Conservation (phyloP, 1,140 invertebrate genomes). For the Lordiphosa mommai region DNA sequence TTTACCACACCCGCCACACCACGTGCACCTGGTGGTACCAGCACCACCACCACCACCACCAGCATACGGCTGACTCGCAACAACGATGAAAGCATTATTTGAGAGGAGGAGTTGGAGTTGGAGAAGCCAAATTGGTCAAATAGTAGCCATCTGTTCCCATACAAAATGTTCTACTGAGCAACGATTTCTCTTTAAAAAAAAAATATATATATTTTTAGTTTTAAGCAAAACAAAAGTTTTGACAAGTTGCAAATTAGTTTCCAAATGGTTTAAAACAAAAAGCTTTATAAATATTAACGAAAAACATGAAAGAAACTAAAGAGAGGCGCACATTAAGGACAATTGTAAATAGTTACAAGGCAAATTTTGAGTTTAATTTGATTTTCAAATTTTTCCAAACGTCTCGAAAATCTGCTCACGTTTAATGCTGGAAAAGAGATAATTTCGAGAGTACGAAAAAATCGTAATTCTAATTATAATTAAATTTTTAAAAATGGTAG, state of each 20-base stretch:
- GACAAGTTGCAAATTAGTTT: slow-evolving; percentile 19
- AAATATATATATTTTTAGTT: slow-evolving; percentile 27
- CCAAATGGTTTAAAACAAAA: slow-evolving; percentile 49
- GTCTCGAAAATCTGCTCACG: too few relatives aligned
- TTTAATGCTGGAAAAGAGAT: too few relatives aligned
- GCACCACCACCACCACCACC: slow-evolving; percentile 59
- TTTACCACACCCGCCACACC: slow-evolving; percentile 53
- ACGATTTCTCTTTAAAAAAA: slow-evolving; percentile 13
- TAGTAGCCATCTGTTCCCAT: slow-evolving; percentile 30
- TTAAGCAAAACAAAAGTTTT: slow-evolving; percentile 39
- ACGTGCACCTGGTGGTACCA: slow-evolving; percentile 21
- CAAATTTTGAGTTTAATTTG: slow-evolving; percentile 8
- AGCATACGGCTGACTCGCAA: slow-evolving; percentile 73
- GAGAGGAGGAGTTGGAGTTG: slow-evolving; percentile 36
- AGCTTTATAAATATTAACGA: slow-evolving; percentile 54
- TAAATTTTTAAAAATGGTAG: too few relatives aligned
- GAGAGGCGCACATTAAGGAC: neutral
- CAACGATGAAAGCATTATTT: slow-evolving; percentile 78
- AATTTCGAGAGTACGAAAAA: too few relatives aligned
- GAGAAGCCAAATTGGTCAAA: slow-evolving; percentile 5
- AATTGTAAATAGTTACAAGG: slow-evolving; percentile 43
- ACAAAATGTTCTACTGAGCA: slow-evolving; percentile 61
- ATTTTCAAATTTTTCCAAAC: too few relatives aligned
- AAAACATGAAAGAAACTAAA: slow-evolving; percentile 1
- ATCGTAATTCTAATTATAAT: too few relatives aligned